Percentiles rank a stretch among this genome's conserved stretches.
Conservation (phyloP, 2,113 vertebrate genomes). For the Copsychus sechellarum region DNA sequence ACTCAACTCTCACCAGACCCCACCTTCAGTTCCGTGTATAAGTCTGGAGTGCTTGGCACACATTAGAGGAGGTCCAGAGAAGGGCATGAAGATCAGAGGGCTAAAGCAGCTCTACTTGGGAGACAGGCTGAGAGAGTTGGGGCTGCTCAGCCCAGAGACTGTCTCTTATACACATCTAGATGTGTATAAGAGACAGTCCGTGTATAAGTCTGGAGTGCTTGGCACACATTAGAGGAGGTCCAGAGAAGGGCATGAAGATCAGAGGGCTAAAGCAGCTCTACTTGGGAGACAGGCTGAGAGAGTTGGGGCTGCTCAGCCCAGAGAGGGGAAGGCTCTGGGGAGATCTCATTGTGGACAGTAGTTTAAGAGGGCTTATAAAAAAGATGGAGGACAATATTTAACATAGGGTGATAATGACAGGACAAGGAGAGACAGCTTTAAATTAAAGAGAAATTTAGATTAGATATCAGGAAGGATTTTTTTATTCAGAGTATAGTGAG, state of each 20-base stretch:
- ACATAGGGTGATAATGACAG: neutral
- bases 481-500: neutral
- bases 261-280: neutral
- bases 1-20: neutral
- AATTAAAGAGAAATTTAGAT: neutral
- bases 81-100: neutral
- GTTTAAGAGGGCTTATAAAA: neutral
- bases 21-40: neutral
- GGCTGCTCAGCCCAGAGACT: neutral
- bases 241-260: neutral
- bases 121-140: neutral
- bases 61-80: neutral
- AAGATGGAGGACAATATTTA: neutral
- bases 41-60: rapidly evolving
- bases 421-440: neutral
- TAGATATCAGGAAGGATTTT: neutral
- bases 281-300: neutral
- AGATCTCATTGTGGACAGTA: neutral
- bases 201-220: neutral
- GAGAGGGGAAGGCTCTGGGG: neutral
- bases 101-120: neutral
- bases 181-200: too few species aligned
- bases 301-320: neutral
- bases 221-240: rapidly evolving
- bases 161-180: too few species aligned